Percentiles rank a stretch among this genome's conserved stretches.
Conservation (phyloP, 2,888 invertebrate genomes). For the Cataglyphis cursor region DNA sequence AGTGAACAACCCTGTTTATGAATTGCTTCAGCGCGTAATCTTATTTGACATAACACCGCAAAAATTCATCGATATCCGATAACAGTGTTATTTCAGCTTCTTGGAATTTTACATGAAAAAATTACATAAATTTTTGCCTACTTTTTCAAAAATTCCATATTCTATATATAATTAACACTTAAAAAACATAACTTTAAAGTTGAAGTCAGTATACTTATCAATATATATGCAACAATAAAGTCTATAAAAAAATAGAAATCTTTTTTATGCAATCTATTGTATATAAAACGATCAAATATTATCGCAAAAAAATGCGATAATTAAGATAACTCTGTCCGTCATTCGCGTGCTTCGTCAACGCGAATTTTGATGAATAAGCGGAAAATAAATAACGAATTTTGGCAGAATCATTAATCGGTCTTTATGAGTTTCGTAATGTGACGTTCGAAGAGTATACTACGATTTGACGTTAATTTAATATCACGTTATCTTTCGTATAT, state of each 20-base stretch:
- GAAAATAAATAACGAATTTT: conserved; percentile 74
- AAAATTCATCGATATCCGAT: neutral
- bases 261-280: neutral
- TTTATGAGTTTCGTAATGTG: conserved; percentile 70
- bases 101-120: neutral
- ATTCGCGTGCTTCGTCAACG: conserved; percentile 66
- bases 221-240: neutral
- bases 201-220: neutral
- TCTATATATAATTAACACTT: conserved; percentile 7
- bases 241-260: neutral
- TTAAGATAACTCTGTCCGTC: conserved; percentile 58
- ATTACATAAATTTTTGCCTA: neutral
- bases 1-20: conserved; percentile 23
- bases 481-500: conserved; percentile 70
- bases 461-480: conserved; percentile 74
- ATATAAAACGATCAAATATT: conserved; percentile 1
- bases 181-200: neutral
- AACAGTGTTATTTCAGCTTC: neutral
- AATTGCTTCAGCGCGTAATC: conserved; percentile 25
- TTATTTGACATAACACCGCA: neutral
- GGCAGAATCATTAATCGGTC: conserved; percentile 71
- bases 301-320: conserved; percentile 15
- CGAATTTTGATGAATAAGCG: conserved; percentile 75
- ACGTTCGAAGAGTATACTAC: conserved; percentile 69
- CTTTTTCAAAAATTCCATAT: conserved; percentile 6